Conservation (phyloP, 2,888 invertebrate species). For the Aethes cnicana region DNA sequence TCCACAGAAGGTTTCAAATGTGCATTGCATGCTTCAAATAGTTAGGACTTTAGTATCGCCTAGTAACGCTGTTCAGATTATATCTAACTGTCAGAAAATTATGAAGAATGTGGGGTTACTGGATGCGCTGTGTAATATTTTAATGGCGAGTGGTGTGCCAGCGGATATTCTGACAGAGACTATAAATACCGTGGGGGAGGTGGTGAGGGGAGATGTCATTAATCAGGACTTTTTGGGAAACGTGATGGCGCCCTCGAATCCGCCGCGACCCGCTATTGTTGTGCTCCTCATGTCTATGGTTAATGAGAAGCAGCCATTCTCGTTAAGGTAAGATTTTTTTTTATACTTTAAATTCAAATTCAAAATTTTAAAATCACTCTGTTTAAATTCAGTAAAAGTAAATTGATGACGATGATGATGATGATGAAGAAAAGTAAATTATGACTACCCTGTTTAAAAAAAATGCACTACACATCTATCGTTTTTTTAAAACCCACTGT, state of each 20-base stretch:
- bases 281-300: conserved; percentile 99
- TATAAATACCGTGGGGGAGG: conserved; percentile 96
- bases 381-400: too few relatives aligned
- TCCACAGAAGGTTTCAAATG: conserved; percentile 96
- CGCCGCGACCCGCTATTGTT: conserved; percentile 96
- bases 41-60: conserved; percentile 96
- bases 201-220: conserved; percentile 92
- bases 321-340: conserved; percentile 62
- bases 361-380: too few relatives aligned
- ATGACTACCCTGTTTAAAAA: too few relatives aligned
- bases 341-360: neutral
- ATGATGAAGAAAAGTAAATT: too few relatives aligned
- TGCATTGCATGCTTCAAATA: conserved; percentile 95
- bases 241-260: conserved; percentile 95
- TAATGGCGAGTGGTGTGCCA: conserved; percentile 98
- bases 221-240: conserved; percentile 96
- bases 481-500: too few relatives aligned
- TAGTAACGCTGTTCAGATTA: conserved; percentile 93
- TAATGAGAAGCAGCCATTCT: conserved; percentile 97
- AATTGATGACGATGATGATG: too few relatives aligned
- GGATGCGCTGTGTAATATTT: conserved; percentile 88
- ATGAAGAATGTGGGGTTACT: conserved; percentile 90
- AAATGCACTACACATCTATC: too few relatives aligned
- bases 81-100: conserved; percentile 91
- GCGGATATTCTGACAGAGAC: conserved; percentile 98